Base-by-base conservation (phyloP, 92 coral and sea anemone species). In the Pocillopora meandrina region DNA sequence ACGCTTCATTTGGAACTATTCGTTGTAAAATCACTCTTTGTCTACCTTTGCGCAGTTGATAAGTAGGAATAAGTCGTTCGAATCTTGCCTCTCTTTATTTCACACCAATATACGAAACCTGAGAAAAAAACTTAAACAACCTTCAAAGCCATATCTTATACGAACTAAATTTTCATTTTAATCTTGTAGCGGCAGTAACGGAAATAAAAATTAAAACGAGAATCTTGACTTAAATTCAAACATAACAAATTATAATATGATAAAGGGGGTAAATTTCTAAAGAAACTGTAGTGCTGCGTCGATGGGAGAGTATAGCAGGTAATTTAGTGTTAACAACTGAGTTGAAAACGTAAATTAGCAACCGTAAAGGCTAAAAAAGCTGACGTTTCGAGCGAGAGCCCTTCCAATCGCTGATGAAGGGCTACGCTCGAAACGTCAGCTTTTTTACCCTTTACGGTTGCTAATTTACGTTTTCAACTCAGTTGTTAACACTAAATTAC, bases 171-270 rank as follows among this genome's bases (percentile, higher is more conserved):
- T 61, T 58, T 72, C 78, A 73, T 10, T 89, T 78, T 71, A 62
- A 61, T 52, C 47, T 88, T 34, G 68, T 88, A 18, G 91, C n/a
- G n/a, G n/a, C 85, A 18, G 78, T 79, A 12, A 57, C 86, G 60
- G 85, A 84, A 84, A 77, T 85, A 14, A 89, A 69, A 85, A 89
- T 89, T 59, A 77, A 72, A 67, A 83, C 57, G 47, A 68, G 16
- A 61, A 23, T 65, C 52, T 61, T 65, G 20, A 80, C 16, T 80
- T 80, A 18, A 80, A 80, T 47, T 35, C 84, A 62, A 23, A 56
- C 33, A 70, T 89, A 31, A 75, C 85, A n/a, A 86, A 74, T 26
- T 26, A 26, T 26, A 26, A 26, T 26, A 26, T 26, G 26, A 26
- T 26, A 26, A 26, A 26, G 26, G 26, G 26, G 26, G 26, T 26